Base-by-base conservation (phyloP, 2,113 vertebrate genomes). In the Galbula dea region DNA sequence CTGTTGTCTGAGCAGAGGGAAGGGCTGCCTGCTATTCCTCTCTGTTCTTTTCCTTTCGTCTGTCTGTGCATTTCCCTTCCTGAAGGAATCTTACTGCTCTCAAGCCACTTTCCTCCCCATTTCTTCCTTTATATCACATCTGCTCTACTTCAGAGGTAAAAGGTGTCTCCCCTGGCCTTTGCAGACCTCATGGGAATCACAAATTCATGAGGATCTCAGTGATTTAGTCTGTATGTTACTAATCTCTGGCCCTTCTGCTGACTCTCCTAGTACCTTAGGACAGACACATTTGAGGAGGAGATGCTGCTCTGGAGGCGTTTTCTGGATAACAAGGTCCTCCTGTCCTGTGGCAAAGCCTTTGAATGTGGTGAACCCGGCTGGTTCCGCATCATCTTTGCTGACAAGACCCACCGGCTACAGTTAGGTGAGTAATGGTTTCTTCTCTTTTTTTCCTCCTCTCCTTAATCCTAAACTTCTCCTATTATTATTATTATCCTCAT, bases 341-440 rank as follows among this genome's bases (percentile, higher is more conserved):
- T 99, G 72, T 98, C 97, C 88, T 98, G 96, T 0, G 99, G 99
- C 37, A 98, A 99, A 95, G 97, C 98, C 32, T 99, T 99, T 77
- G 97, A 93, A 75, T 99, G 99, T 81, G 96, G 96, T 63, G 98
- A 98, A 29, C 99, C 99, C 0, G 99, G 99, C 15, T 99, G 99
- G 99, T 99, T 99, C 96, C 98, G 99, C 32, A 93, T 99, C 24
- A 95, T 99, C 95, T 99, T 99, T 90, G 96, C 99, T 12, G 98
- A 98, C 88, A 96, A 98, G 76, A 97, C 97, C 37, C 96, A 96
- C 57, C 97, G 97, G 73, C 97, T 99, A 12, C 93, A 97, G 90
- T 97, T 99, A 51, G 99, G 99, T 98, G 59, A 98, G 98, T 45
- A 32, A 24, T 8, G 11, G 65, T 65, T 58, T 45, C 49, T 46